Evolutionary conservation across 2,797 vertebrate genomes (phyloP), one percentile per base, ranked within the genome.

Genomic region (Ctenopoma multispine): DNA sequence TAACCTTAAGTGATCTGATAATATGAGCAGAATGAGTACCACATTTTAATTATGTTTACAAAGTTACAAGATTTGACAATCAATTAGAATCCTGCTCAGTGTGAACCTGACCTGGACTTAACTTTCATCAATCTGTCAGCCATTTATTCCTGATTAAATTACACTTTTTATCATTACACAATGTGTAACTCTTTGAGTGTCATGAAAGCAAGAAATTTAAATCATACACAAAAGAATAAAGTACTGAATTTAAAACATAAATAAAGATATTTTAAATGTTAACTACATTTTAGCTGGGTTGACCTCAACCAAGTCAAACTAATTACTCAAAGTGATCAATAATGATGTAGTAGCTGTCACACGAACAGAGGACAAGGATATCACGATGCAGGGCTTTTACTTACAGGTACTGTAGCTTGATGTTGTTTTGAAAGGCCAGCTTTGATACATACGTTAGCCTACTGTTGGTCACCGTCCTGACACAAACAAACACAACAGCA

Each of bases 391-490:
- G 6, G 31, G 6, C 27, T 17, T 67, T 24, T 72, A 97, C 97
- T 97, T 87, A 99, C 97, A 99, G 93, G 80, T 97, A 96, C 65
- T 97, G 96, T 60, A 99, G 91, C 67, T 96, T 97, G 77, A 89
- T 57, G 48, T 97, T 99, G 92, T 95, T 96, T 79, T 95, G 91
- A 93, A 99, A 99, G 49, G 96, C 97, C 76, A 96, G 94, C 82
- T 92, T 94, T 24, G 97, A 97, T 56, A 99, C 94, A 29, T 96
- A 96, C 51, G 92, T 96, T 79, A 99, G 94, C 75, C 95, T 95
- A 24, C 96, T 98, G 93, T 96, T 96, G 89, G 95, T 96, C 89
- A 99, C 96, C 0, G 98, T 98, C 91, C 98, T 99, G 88, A 56
- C 31, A 89, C 83, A 87, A 90, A 63, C 10, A 61, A 77, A 80